Base-by-base conservation (phyloP, 2,888 invertebrate species). In the Patella depressa region DNA sequence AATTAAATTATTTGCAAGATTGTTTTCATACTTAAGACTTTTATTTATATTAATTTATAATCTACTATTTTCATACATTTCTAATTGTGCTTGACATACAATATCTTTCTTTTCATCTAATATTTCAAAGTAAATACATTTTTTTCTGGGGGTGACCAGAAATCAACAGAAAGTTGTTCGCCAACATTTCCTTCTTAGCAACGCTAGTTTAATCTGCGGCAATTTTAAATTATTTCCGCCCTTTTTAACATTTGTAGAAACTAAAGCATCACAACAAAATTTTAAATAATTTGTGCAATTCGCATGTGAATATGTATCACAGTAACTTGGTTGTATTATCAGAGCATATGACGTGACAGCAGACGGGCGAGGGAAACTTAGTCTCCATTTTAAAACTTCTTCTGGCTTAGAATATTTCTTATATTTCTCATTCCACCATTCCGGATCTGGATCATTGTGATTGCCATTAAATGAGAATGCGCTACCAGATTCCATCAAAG, bases 401-500 rank as follows among this genome's bases (percentile, higher is more conserved):
- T 72, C 76, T 5, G n/a, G 45, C 24, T 71, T 24, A 4, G 55
- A 45, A 57, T 57, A 19, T 17, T 71, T 34, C 5, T 29, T 71
- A 70, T 80, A 80, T 71, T 78, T 80, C 11, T 75, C 74, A 17
- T 73, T 78, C 80, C 80, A 80, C 80, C 80, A 80, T 45, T 78
- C 78, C 55, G 80, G 80, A 65, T n/a, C n/a, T n/a, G n/a, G n/a
- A n/a, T n/a, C n/a, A n/a, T n/a, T n/a, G n/a, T n/a, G n/a, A n/a
- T n/a, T n/a, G n/a, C n/a, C n/a, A n/a, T n/a, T n/a, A n/a, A n/a
- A n/a, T n/a, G n/a, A n/a, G n/a, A n/a, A n/a, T n/a, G n/a, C n/a
- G n/a, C n/a, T n/a, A n/a, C n/a, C n/a, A n/a, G n/a, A n/a, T n/a
- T n/a, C n/a, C n/a, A n/a, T n/a, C n/a, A n/a, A n/a, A n/a, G n/a